Evolutionary conservation across 2,888 invertebrate genomes (phyloP).

Genomic region (Nomada ruficornis): DNA sequence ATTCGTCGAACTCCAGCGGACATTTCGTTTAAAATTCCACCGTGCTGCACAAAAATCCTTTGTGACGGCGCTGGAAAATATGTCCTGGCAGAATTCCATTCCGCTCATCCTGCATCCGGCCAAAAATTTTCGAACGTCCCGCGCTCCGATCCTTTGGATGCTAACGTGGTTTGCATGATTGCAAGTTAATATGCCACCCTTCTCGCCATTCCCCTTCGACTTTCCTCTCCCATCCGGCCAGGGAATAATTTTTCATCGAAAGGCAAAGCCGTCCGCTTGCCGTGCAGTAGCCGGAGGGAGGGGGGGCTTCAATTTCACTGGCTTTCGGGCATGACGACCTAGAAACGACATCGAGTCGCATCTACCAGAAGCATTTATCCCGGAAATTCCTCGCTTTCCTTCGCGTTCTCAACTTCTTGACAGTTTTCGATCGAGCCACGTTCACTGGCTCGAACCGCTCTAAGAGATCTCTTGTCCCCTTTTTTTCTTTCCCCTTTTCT

Average conservation of each 20-base stretch:
- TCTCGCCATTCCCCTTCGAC: background rate
- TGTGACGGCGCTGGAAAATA: slow-evolving; percentile 4
- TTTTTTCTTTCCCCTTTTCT: background rate
- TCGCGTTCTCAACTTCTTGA: slow-evolving; percentile 62
- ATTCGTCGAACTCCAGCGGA: background rate
- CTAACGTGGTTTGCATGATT: slow-evolving; percentile 47
- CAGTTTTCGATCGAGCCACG: slow-evolving; percentile 66
- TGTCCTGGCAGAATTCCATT: slow-evolving; percentile 25
- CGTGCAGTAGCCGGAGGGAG: slow-evolving; percentile 15
- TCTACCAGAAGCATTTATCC: slow-evolving; percentile 69
- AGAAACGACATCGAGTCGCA: slow-evolving; percentile 68
- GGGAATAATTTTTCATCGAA: slow-evolving; percentile 71
- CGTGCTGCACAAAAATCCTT: background rate
- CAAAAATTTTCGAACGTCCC: slow-evolving; percentile 18
- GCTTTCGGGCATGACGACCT: slow-evolving; percentile 70
- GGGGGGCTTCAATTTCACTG: slow-evolving; percentile 68
- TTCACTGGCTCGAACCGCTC: slow-evolving; percentile 39
- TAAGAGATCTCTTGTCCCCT: slow-evolving; percentile 2
- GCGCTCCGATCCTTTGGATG: slow-evolving; percentile 21
- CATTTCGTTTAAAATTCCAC: slow-evolving; percentile 1
- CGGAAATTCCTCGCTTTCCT: slow-evolving; percentile 54
- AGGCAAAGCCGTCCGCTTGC: slow-evolving; percentile 46
- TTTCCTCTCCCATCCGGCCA: slow-evolving; percentile 2
- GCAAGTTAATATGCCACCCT: slow-evolving; percentile 34
- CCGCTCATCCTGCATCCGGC: background rate